Conservation (phyloP, 2,797 vertebrate species). For the Anas bahamensis region DNA sequence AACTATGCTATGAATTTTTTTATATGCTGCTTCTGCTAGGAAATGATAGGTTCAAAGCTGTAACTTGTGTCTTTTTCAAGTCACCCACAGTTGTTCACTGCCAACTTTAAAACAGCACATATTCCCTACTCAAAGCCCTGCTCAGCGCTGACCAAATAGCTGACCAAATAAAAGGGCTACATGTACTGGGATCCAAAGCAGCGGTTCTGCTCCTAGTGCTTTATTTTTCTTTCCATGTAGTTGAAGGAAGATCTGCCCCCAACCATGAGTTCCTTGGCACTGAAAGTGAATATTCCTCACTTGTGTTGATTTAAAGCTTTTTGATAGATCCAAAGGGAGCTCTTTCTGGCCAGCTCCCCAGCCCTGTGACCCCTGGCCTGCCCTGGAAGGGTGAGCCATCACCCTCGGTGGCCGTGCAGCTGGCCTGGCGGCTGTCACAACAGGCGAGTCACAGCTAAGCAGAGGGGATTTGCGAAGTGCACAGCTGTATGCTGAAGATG, state of each 20-base stretch:
- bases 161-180: background rate
- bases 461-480: background rate
- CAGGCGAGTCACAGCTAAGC: background rate
- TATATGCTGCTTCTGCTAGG: background rate
- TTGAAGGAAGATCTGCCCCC: background rate
- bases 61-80: background rate
- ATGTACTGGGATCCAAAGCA: background rate
- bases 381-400: slow-evolving; percentile 12
- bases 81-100: background rate
- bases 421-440: background rate
- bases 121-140: background rate
- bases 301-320: slow-evolving; percentile 9
- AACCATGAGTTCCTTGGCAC: slow-evolving; percentile 9
- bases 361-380: background rate
- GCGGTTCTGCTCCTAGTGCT: background rate
- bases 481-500: background rate
- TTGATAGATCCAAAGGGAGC: background rate
- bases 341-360: background rate
- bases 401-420: background rate
- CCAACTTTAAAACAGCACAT: background rate
- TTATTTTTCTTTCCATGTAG: slow-evolving; percentile 29
- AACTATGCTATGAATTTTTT: background rate
- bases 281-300: background rate
- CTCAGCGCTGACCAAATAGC: background rate
- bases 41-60: background rate